Percentiles rank a stretch among this genome's conserved stretches.
Conservation (phyloP, 2,797 vertebrate species). For the Myotis myotis region DNA sequence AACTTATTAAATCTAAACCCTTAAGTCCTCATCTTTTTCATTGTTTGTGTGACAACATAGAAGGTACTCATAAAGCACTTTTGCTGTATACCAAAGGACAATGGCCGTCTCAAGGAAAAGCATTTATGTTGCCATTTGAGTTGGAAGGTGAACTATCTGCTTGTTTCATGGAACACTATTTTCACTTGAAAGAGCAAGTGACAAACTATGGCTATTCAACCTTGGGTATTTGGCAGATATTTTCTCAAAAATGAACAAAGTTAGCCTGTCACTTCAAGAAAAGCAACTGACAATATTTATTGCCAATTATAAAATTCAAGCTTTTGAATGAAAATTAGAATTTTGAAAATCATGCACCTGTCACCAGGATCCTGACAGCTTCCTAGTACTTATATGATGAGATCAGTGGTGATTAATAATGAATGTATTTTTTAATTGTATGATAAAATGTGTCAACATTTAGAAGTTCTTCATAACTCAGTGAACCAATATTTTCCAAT, state of each 20-base stretch:
- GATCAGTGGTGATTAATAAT: slow-evolving; percentile 47
- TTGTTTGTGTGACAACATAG: not conserved
- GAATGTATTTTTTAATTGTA: slow-evolving; percentile 27
- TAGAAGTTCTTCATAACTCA: slow-evolving; percentile 40
- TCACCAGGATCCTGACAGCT: not conserved
- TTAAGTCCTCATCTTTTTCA: not conserved
- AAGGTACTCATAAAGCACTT: not conserved
- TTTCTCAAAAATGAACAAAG: slow-evolving; percentile 46
- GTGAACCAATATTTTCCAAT: slow-evolving; percentile 31
- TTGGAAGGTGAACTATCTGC: slow-evolving; percentile 3
- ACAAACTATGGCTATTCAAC: slow-evolving; percentile 38
- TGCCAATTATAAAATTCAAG: slow-evolving; percentile 35
- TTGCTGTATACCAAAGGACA: not conserved
- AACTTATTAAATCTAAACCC: not conserved
- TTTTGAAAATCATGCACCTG: slow-evolving; percentile 30
- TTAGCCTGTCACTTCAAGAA: not conserved
- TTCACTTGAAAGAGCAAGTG: slow-evolving; percentile 52
- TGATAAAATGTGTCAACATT: slow-evolving; percentile 31
- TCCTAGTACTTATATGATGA: not conserved
- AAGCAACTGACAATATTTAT: slow-evolving; percentile 12
- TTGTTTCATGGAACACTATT: not conserved
- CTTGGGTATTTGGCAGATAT: not conserved
- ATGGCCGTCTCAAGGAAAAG: not conserved
- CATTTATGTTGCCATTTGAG: not conserved
- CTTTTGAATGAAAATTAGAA: slow-evolving; percentile 47